These are phyloP conservation scores for Tenebrio molitor DNA, from an alignment of 1,140 invertebrate species.

Conservation along the genomic window DNA sequence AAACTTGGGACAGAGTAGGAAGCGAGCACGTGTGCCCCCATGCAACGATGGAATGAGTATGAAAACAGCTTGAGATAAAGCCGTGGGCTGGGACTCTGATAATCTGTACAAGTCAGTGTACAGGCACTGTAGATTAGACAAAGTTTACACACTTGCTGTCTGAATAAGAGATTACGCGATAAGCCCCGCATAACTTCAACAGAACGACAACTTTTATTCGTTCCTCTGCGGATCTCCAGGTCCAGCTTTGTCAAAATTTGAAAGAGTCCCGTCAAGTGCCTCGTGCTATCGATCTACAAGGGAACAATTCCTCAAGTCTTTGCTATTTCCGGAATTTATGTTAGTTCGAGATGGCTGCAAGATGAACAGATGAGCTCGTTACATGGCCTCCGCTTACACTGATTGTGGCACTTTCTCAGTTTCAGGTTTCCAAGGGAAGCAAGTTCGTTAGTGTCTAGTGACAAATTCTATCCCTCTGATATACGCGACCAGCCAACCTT, in stretches of 20 bases:
- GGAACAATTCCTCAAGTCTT: conserved; percentile 32
- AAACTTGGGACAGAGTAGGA: conserved; percentile 21
- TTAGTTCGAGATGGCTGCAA: conserved; percentile 1
- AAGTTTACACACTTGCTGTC: conserved; percentile 46
- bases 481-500: conserved; percentile 27
- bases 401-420: conserved; percentile 39
- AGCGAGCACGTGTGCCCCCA: conserved; percentile 32
- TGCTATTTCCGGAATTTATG: conserved; percentile 37
- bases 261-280: background rate
- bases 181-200: conserved; percentile 17
- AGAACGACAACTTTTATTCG: background rate
- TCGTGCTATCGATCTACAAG: conserved; percentile 5
- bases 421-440: conserved; percentile 32
- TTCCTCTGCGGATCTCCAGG: background rate
- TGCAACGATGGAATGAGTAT: conserved; percentile 20
- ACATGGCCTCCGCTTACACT: conserved; percentile 39
- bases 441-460: conserved; percentile 40
- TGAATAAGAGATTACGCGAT: conserved; percentile 49
- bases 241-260: background rate
- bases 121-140: conserved; percentile 42
- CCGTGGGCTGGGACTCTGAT: conserved; percentile 35
- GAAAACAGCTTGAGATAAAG: conserved; percentile 21
- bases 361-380: conserved; percentile 39
- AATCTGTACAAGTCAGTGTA: conserved; percentile 46
- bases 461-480: conserved; percentile 35